Conservation (phyloP, 2,113 vertebrate genomes). For the Oceanites oceanicus region DNA sequence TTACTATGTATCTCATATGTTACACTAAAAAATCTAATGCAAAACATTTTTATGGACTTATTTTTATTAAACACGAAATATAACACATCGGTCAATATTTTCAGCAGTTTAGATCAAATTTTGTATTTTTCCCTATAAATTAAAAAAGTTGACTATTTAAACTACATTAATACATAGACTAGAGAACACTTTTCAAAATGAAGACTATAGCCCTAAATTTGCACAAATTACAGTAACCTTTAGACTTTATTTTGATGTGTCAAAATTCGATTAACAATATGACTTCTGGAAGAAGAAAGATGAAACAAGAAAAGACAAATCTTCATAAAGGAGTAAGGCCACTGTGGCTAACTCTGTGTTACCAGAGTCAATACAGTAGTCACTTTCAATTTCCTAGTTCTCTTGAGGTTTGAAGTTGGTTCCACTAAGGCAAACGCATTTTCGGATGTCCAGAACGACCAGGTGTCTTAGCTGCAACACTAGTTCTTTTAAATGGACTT, state of each 20-base stretch:
- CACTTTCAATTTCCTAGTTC: conserved; percentile 31
- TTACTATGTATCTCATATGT: neutral
- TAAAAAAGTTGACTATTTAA: conserved; percentile 48
- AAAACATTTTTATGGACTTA: conserved; percentile 23
- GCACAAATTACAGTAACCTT: conserved; percentile 5
- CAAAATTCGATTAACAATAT: conserved; percentile 11
- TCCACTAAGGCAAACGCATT: conserved; percentile 67
- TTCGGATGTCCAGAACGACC: conserved; percentile 20
- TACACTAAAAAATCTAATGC: conserved; percentile 2
- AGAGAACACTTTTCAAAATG: conserved; percentile 15
- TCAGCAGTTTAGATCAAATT: neutral
- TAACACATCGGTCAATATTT: conserved; percentile 38
- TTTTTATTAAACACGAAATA: conserved; percentile 55
- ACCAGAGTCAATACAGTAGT: conserved; percentile 59
- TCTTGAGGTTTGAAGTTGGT: conserved; percentile 73
- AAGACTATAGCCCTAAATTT: conserved; percentile 4
- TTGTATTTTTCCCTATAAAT: conserved; percentile 52
- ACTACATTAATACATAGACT: neutral
- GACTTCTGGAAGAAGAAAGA: conserved; percentile 39
- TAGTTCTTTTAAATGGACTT: conserved; percentile 3
- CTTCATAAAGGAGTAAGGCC: conserved; percentile 69
- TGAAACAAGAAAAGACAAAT: conserved; percentile 60
- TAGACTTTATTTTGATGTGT: conserved; percentile 28
- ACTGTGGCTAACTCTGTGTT: conserved; percentile 56
- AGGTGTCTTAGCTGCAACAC: conserved; percentile 23